Conservation (phyloP, 2,888 invertebrate species). For the Neoaliturus tenellus region DNA sequence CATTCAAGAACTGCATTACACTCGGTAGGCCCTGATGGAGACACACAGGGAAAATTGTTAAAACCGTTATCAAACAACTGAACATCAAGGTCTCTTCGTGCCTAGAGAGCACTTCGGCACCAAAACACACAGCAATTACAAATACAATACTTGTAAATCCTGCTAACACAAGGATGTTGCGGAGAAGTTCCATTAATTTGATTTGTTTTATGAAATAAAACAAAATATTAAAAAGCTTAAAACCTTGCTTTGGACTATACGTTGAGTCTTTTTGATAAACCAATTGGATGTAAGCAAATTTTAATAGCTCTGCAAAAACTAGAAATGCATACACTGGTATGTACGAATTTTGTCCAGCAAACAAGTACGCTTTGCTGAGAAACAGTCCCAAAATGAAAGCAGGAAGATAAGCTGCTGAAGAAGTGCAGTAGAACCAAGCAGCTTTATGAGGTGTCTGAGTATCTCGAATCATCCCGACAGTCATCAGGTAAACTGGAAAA, state of each 20-base stretch:
- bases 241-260: slow-evolving; percentile 56
- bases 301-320: slow-evolving; percentile 75
- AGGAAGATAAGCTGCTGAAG: slow-evolving; percentile 8
- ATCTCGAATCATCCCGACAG: background rate
- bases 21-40: slow-evolving; percentile 77
- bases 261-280: slow-evolving; percentile 62
- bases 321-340: slow-evolving; percentile 71
- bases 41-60: slow-evolving; percentile 80
- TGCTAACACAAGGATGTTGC: slow-evolving; percentile 73
- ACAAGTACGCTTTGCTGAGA: slow-evolving; percentile 77
- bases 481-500: background rate
- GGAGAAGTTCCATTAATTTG: slow-evolving; percentile 74
- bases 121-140: slow-evolving; percentile 79
- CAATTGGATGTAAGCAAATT: slow-evolving; percentile 71
- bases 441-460: slow-evolving; percentile 1
- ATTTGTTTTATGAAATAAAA: slow-evolving; percentile 56
- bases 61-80: slow-evolving; percentile 77
- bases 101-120: slow-evolving; percentile 79
- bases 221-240: slow-evolving; percentile 46
- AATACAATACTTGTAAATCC: slow-evolving; percentile 76
- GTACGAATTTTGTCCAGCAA: slow-evolving; percentile 76
- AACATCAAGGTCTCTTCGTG: slow-evolving; percentile 83
- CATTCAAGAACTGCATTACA: slow-evolving; percentile 70
- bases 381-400: slow-evolving; percentile 76
- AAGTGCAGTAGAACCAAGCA: slow-evolving; percentile 35